These are phyloP conservation scores for Pangasianodon gigas DNA, from an alignment of 2,113 vertebrate genomes.

Conservation along the genomic window DNA sequence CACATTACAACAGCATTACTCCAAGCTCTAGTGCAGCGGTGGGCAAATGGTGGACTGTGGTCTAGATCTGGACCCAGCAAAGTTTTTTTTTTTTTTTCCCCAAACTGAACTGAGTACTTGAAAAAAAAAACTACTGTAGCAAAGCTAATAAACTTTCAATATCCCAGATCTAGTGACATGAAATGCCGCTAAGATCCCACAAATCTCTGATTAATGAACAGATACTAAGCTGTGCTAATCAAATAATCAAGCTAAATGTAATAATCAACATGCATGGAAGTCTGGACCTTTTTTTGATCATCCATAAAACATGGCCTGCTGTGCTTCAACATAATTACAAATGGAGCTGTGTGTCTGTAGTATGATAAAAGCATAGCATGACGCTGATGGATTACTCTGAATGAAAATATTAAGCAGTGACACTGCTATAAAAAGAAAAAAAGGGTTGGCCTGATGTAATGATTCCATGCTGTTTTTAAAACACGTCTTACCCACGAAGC, in stretches of 20 bases:
- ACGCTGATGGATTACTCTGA: not conserved
- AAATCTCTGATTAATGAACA: not conserved
- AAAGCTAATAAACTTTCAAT: not conserved
- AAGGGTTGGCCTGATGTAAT: not conserved
- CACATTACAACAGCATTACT: not conserved
- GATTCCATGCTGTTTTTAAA: not conserved
- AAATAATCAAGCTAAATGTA: not conserved
- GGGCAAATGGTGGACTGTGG: not conserved
- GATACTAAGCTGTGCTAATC: not conserved
- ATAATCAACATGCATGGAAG: not conserved
- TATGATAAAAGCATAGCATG: not conserved
- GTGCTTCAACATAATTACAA: not conserved
- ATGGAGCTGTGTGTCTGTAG: not conserved
- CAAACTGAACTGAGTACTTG: no score
- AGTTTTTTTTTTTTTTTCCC: no score
- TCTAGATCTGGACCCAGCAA: not conserved
- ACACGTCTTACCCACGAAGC: not conserved
- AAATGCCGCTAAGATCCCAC: not conserved
- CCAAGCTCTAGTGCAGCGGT: not conserved
- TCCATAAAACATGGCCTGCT: not conserved
- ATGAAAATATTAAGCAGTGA: not conserved
- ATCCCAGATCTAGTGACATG: not conserved
- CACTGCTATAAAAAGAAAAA: not conserved
- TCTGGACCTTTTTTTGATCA: not conserved
- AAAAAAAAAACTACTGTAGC: not conserved